Evolutionary conservation across 2,797 vertebrate species (phyloP).

Genomic region (Leptatherina wallacei): DNA sequence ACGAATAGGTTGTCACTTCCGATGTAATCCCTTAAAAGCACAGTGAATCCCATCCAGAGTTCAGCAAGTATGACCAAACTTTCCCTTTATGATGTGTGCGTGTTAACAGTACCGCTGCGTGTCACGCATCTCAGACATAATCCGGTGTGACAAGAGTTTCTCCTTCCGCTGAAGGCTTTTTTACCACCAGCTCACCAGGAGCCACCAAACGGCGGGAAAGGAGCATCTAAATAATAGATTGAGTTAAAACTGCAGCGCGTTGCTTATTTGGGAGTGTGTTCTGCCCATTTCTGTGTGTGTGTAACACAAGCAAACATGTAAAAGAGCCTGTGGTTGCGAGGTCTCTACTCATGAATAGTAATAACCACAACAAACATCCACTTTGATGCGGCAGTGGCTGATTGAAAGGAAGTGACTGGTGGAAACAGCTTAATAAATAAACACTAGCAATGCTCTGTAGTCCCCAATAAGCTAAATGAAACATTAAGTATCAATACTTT

Average conservation of each 20-base stretch:
- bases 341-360: constrained; percentile 58
- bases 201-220: constrained; percentile 25
- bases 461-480: not conserved
- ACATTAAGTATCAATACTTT: constrained; percentile 10
- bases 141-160: not conserved
- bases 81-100: not conserved
- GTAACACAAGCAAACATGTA: constrained; percentile 42
- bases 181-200: constrained; percentile 23
- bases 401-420: constrained; percentile 19
- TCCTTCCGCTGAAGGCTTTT: constrained; percentile 14
- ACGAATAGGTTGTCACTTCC: not conserved
- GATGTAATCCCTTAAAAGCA: constrained; percentile 36
- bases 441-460: not conserved
- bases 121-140: not conserved
- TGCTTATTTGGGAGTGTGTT: constrained; percentile 22
- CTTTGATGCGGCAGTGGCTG: constrained; percentile 4
- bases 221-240: constrained; percentile 48
- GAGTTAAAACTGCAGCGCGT: constrained; percentile 21
- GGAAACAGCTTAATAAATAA: constrained; percentile 19
- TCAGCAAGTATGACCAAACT: constrained; percentile 7
- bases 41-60: not conserved
- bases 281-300: not conserved
- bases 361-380: constrained; percentile 30
- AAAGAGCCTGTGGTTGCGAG: constrained; percentile 30
- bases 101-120: not conserved